Conservation (phyloP, 2,113 vertebrate species). For the Cavia aperea region DNA sequence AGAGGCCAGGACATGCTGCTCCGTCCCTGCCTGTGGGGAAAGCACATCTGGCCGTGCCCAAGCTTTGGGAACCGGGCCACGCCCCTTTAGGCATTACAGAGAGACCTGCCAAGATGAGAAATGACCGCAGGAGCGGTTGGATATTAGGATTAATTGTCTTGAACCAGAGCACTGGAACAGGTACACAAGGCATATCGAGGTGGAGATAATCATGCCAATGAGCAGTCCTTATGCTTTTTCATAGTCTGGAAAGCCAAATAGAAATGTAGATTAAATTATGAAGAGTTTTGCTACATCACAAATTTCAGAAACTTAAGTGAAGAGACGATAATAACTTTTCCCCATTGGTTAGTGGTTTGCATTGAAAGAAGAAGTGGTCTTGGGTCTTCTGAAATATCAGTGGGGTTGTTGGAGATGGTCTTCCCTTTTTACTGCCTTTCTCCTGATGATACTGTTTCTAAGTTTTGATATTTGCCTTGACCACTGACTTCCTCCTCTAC, state of each 20-base stretch:
- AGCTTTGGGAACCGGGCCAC: constrained; percentile 80
- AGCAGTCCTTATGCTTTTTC: constrained; percentile 73
- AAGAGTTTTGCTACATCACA: constrained; percentile 74
- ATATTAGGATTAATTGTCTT: constrained; percentile 99
- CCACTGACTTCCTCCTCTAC: constrained; percentile 68
- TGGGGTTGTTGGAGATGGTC: neutral
- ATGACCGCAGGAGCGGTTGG: constrained; percentile 86
- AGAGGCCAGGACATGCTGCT: neutral
- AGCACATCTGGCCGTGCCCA: constrained; percentile 76
- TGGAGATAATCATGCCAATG: constrained; percentile 86
- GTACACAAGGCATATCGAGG: constrained; percentile 86
- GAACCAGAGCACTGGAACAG: constrained; percentile 90
- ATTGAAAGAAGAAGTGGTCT: constrained; percentile 41
- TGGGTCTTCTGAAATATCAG: constrained; percentile 42
- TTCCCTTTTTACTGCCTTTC: neutral
- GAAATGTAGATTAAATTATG: constrained; percentile 67
- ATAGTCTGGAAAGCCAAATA: constrained; percentile 75
- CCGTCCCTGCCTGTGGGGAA: constrained; percentile 36
- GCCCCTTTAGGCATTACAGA: constrained; percentile 91
- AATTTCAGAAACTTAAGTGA: constrained; percentile 66
- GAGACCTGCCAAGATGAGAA: constrained; percentile 98
- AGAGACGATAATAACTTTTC: constrained; percentile 66
- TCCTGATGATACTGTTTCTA: constrained; percentile 64
- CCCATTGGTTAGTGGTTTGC: constrained; percentile 37
- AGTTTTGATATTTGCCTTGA: constrained; percentile 62